A percentile compares a stretch with the other conserved stretches of the same genome.
Conservation (phyloP, 2,797 vertebrate species). For the Schizopygopsis malacanthus region DNA sequence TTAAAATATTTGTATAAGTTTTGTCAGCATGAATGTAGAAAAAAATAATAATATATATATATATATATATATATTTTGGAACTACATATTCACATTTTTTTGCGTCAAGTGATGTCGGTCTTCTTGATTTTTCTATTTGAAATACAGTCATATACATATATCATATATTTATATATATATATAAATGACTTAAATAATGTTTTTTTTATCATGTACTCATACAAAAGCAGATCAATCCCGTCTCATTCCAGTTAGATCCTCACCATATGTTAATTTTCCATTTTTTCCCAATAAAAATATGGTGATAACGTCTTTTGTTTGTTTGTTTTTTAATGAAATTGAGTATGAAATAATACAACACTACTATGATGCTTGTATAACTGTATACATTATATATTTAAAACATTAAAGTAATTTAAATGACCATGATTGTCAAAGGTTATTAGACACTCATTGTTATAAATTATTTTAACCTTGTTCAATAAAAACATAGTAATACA, state of each 20-base stretch:
- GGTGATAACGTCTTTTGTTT: too few species aligned
- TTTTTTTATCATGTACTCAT: too few species aligned
- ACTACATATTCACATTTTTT: conserved; percentile 49
- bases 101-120: conserved; percentile 34
- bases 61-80: too few species aligned
- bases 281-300: too few species aligned
- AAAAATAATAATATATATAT: too few species aligned
- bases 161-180: too few species aligned
- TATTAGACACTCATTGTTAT: background rate
- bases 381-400: background rate
- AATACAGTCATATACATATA: conserved; percentile 13
- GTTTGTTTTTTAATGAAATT: background rate
- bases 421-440: too few species aligned
- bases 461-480: background rate
- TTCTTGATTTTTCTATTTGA: conserved; percentile 40
- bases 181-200: too few species aligned
- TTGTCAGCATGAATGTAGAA: too few species aligned
- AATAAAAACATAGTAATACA: background rate
- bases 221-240: too few species aligned
- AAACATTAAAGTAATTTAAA: too few species aligned
- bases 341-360: background rate
- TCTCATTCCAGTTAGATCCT: background rate
- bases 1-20: too few species aligned
- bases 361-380: background rate
- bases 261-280: background rate